These are phyloP conservation scores for Archips xylosteana DNA, from an alignment of 2,888 invertebrate genomes.

Conservation along the genomic window DNA sequence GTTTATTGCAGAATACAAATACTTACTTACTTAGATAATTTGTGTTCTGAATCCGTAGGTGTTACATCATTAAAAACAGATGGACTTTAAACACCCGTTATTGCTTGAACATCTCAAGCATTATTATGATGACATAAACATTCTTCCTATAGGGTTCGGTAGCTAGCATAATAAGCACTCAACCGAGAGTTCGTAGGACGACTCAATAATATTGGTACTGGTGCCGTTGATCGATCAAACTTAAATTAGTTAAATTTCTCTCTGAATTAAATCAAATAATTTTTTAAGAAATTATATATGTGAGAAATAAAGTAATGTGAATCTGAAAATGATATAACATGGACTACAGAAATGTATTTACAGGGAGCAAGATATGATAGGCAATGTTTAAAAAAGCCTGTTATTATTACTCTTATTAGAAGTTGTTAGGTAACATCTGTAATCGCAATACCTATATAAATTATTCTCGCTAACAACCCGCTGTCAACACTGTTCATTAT, in stretches of 20 bases:
- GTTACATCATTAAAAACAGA: neutral
- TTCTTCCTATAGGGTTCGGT: conserved; percentile 24
- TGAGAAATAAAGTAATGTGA: no score
- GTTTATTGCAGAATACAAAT: no score
- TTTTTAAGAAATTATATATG: no score
- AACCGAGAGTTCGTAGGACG: neutral
- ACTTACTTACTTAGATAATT: no score
- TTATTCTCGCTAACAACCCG: conserved; percentile 19
- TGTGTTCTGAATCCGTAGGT: neutral
- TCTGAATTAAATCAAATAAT: no score
- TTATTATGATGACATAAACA: conserved; percentile 54
- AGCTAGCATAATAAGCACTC: neutral
- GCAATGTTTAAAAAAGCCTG: neutral
- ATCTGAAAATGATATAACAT: no score
- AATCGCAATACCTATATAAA: conserved; percentile 28
- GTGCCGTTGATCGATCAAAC: no score
- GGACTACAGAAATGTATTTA: no score
- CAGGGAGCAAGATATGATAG: no score
- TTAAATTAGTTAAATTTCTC: no score
- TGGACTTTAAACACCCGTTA: conserved; percentile 32
- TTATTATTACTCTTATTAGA: neutral
- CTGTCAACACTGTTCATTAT: conserved; percentile 43
- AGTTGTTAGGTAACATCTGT: conserved; percentile 28
- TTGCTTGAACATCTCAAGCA: conserved; percentile 43
- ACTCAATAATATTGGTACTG: neutral